Evolutionary conservation across 2,113 vertebrate genomes (phyloP).

Genomic region (Mastomys natalensis): DNA sequence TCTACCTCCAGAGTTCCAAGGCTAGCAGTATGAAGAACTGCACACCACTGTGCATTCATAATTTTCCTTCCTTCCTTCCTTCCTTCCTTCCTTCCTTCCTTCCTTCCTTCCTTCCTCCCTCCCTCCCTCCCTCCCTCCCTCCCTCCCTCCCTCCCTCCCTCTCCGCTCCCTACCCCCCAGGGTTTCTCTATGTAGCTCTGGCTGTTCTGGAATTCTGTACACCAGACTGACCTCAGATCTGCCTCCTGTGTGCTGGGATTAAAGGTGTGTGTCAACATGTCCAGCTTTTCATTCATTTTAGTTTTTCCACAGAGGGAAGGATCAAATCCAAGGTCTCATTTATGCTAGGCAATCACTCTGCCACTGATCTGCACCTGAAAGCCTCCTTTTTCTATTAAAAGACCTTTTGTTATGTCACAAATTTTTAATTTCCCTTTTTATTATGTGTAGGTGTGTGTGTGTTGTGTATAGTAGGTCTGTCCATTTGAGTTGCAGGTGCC

Average conservation of each 20-base stretch:
- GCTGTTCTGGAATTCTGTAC: neutral
- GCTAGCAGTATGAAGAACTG: neutral
- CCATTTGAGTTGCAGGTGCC: too few species aligned
- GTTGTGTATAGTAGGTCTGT: neutral
- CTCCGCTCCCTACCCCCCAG: too few species aligned
- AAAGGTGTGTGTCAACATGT: neutral
- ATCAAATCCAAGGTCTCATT: neutral
- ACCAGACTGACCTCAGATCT: neutral
- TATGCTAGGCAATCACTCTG: neutral
- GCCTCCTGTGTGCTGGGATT: neutral
- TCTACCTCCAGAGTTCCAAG: neutral
- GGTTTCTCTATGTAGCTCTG: neutral
- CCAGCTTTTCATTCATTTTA: neutral
- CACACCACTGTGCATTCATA: neutral
- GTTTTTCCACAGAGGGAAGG: neutral
- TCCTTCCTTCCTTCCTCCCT: too few species aligned
- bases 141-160: too few species aligned
- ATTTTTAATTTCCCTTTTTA: neutral
- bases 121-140: too few species aligned
- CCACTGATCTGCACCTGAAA: neutral
- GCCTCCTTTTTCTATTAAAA: neutral
- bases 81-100: too few species aligned
- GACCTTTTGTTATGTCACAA: neutral
- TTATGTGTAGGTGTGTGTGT: neutral
- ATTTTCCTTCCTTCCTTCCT: too few species aligned